A percentile compares a stretch with the other conserved stretches of the same genome.
phyloP scores from a whole-genome alignment of 2,888 invertebrate species.

The Drosophila maculinotata region DNA sequence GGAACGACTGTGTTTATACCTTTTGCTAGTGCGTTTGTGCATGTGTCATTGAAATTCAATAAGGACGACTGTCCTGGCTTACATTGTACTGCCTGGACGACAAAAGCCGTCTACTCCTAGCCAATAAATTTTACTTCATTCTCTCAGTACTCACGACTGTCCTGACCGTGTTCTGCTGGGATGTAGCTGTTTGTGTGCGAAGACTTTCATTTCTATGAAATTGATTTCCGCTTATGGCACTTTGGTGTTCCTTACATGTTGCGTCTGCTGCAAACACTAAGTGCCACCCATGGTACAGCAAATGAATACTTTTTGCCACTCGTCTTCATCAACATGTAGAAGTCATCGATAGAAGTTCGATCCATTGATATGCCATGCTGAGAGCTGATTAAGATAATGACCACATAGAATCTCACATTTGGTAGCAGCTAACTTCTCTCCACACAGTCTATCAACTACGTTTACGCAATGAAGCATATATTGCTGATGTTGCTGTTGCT shows the following conservation, averaged over 20 bases:
- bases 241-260: conserved; percentile 70
- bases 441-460: conserved; percentile 55
- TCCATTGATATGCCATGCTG: conserved; percentile 2
- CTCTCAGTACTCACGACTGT: conserved; percentile 45
- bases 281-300: conserved; percentile 1
- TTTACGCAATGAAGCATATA: conserved; percentile 39
- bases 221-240: conserved; percentile 80
- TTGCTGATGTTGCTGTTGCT: background rate
- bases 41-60: conserved; percentile 76
- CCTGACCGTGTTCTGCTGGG: conserved; percentile 26
- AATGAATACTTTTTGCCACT: conserved; percentile 9
- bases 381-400: conserved; percentile 23
- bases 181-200: conserved; percentile 31
- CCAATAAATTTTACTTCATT: conserved; percentile 70
- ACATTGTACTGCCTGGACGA: conserved; percentile 55
- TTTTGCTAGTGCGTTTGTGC: conserved; percentile 30
- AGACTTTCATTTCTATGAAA: conserved; percentile 68
- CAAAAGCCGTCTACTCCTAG: conserved; percentile 53
- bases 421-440: background rate
- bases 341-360: background rate
- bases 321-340: conserved; percentile 8
- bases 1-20: conserved; percentile 39
- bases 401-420: conserved; percentile 2
- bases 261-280: conserved; percentile 30
- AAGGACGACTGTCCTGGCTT: conserved; percentile 64